Conservation (phyloP, 1,140 invertebrate species). For the Phortica variegata region DNA sequence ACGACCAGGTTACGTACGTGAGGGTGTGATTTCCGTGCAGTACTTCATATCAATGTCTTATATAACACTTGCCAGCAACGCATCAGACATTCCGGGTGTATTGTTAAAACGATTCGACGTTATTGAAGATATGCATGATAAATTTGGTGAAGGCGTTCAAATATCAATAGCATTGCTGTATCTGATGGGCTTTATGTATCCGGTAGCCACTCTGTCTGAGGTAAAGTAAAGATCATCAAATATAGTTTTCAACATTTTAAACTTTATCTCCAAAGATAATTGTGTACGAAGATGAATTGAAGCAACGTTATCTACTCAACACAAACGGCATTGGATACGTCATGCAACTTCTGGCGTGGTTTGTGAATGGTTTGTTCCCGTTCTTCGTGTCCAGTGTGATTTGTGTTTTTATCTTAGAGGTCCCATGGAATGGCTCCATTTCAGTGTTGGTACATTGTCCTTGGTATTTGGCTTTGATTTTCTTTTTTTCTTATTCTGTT, state of each 20-base stretch:
- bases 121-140: background rate
- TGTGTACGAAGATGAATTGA: constrained; percentile 14
- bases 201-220: constrained; percentile 16
- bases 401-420: constrained; percentile 6
- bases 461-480: constrained; percentile 11
- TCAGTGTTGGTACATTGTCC: constrained; percentile 13
- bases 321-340: background rate
- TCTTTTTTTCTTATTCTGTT: constrained; percentile 13
- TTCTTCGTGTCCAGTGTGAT: constrained; percentile 1
- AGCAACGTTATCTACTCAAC: constrained; percentile 1
- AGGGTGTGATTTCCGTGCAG: constrained; percentile 20
- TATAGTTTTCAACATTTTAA: background rate
- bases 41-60: constrained; percentile 11
- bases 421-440: constrained; percentile 1
- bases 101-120: background rate
- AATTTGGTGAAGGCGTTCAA: constrained; percentile 5
- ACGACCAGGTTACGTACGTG: constrained; percentile 8
- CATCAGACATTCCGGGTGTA: constrained; percentile 1
- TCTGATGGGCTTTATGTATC: constrained; percentile 20
- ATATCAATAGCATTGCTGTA: constrained; percentile 4
- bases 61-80: background rate
- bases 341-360: constrained; percentile 15
- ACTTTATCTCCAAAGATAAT: constrained; percentile 9
- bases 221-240: background rate
- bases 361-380: constrained; percentile 9